Base-by-base conservation (phyloP, 2,797 vertebrate species). In the Protosalanx chinensis region DNA sequence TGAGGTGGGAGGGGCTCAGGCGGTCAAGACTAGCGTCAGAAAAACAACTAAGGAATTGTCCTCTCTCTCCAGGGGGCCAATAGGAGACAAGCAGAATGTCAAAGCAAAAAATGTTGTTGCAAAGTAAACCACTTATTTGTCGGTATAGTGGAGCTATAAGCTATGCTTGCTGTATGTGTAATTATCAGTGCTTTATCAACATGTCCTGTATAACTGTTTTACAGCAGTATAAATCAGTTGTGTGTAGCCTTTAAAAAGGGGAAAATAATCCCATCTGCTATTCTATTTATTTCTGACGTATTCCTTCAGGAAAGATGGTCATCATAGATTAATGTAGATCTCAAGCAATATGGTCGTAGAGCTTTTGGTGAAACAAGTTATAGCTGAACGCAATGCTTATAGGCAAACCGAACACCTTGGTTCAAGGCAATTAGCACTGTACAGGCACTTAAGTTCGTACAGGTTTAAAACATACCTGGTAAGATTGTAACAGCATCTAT, bases 21-120 rank as follows among this genome's bases (percentile, higher is more conserved):
- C 79, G 72, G 57, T 83, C 29, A 91, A 91, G 85, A 75, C 85
- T 35, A 76, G 81, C 51, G 71, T 77, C 70, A 91, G 88, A 83
- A 89, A 81, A 88, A 67, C 80, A 53, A 73, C 76, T 64, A 90
- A 89, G 82, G 90, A 92, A 51, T 80, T 82, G 3, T 82, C 86
- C 18, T 67, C 83, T 69, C 67, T 87, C 27, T 82, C 88, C 75
- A 93, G 89, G 86, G 79, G 83, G 6, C 75, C 84, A 0, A 74
- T 86, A 35, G 76, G 65, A 62, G 84, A 62, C 79, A 92, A 87
- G 79, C 82, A 86, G 72, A 90, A 89, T 64, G 85, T 88, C 67
- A 93, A 91, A 88, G 84, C 83, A 70, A 93, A 91, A 91, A 92
- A 90, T 74, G 87, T 91, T 89, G 88, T 90, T 73, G 80, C 87